Percentiles rank a stretch among this genome's conserved stretches.
Conservation (phyloP, 2,888 invertebrate genomes). For the Schizaphis graminum region DNA sequence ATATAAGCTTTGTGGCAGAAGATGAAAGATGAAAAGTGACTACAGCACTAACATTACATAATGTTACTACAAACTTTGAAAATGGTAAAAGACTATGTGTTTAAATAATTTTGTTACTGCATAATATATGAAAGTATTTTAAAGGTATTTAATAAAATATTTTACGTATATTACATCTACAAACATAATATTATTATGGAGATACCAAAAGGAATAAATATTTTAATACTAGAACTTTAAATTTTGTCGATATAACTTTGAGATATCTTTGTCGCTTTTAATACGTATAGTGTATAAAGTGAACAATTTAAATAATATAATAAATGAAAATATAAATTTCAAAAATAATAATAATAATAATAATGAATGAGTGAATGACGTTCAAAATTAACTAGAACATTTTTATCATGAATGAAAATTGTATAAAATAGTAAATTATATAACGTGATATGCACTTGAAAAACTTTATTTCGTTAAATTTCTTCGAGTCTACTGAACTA, state of each 20-base stretch:
- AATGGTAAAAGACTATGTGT: neutral
- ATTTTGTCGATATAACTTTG: neutral
- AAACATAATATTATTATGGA: neutral
- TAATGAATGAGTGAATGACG: neutral
- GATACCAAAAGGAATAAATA: neutral
- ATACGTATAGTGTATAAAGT: neutral
- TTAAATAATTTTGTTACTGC: neutral
- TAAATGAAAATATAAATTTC: no score
- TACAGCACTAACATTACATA: neutral
- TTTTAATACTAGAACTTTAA: neutral
- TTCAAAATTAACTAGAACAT: neutral
- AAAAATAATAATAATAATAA: neutral
- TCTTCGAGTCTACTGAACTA: neutral
- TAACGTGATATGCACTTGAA: neutral
- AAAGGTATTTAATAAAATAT: conserved; percentile 4
- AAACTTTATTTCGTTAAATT: neutral
- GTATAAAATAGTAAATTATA: neutral
- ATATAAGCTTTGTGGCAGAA: neutral
- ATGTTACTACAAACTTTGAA: conserved; percentile 30
- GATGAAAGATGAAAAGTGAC: conserved; percentile 28
- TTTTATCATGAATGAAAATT: neutral
- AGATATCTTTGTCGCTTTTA: neutral
- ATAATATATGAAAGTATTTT: conserved; percentile 5
- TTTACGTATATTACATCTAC: neutral
- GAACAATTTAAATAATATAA: neutral